phyloP scores from a whole-genome alignment of 37 sponge, comb jelly and placozoan genomes.

The Hexactinellida sp. region DNA sequence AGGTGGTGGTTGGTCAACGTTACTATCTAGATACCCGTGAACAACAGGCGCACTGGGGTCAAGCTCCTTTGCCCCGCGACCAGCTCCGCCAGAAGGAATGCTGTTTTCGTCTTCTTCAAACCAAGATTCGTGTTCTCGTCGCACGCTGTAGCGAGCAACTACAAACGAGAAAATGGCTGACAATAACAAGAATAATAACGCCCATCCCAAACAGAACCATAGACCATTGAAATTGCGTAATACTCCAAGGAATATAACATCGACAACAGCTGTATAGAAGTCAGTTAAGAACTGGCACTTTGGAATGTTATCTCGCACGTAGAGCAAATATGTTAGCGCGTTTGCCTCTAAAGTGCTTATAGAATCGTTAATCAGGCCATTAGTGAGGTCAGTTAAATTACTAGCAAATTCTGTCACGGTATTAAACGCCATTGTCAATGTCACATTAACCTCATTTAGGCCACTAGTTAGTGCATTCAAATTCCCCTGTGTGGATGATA shows the following conservation, averaged over 20 bases:
- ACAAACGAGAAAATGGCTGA: not conserved
- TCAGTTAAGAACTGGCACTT: not conserved
- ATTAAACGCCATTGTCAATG: not conserved
- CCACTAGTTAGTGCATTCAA: not conserved
- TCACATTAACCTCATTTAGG: not conserved
- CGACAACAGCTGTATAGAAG: not conserved
- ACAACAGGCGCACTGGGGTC: not conserved
- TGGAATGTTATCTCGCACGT: not conserved
- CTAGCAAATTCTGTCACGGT: not conserved
- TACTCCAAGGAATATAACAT: not conserved
- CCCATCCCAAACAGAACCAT: slow-evolving; percentile 10
- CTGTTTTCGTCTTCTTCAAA: not conserved
- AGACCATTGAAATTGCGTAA: not conserved
- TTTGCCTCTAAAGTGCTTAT: not conserved
- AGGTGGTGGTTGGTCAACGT: not conserved
- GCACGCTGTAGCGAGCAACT: not conserved
- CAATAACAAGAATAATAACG: not conserved
- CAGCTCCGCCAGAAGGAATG: not conserved
- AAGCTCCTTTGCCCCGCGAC: not conserved
- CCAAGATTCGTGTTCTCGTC: not conserved
- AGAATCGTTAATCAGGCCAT: not conserved
- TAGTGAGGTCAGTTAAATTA: not conserved
- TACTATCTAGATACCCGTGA: not conserved
- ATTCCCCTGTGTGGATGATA: not conserved
- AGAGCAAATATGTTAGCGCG: not conserved